Conservation (phyloP, 1,140 invertebrate species). For the Arctopsyche grandis region DNA sequence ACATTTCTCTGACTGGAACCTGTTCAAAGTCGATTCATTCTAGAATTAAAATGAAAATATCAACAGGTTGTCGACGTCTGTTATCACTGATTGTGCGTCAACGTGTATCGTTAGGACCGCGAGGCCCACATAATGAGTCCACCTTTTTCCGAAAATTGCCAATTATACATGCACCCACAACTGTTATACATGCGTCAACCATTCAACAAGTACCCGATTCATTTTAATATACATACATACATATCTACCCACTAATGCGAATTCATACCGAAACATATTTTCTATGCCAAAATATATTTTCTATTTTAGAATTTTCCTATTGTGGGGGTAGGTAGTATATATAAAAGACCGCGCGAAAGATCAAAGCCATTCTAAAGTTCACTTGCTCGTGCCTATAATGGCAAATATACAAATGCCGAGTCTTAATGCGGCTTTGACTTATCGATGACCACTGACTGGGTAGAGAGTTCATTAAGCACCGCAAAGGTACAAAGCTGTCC, state of each 20-base stretch:
- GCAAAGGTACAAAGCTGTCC: slow-evolving; percentile 26
- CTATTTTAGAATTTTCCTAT: too few relatives aligned
- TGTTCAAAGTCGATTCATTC: background rate
- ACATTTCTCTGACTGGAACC: background rate
- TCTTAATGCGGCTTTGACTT: slow-evolving; percentile 4
- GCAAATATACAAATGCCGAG: too few relatives aligned
- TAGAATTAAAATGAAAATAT: background rate
- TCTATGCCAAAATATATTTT: too few relatives aligned
- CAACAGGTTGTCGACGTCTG: background rate
- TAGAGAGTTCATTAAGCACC: slow-evolving; percentile 28
- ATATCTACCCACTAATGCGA: too few relatives aligned
- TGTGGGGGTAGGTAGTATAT: too few relatives aligned
- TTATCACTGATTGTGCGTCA: background rate
- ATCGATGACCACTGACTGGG: slow-evolving; percentile 20
- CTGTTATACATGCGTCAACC: background rate
- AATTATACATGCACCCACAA: slow-evolving; percentile 17
- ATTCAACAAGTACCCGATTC: slow-evolving; percentile 4
- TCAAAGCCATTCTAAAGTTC: too few relatives aligned
- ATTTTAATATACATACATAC: background rate
- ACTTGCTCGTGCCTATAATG: too few relatives aligned
- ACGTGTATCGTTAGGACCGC: slow-evolving; percentile 22
- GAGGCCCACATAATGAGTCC: background rate
- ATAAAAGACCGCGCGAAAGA: too few relatives aligned
- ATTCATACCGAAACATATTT: background rate
- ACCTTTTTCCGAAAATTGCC: slow-evolving; percentile 15